phyloP scores from a whole-genome alignment of 1,140 invertebrate genomes.

The Bombus fervidus region DNA sequence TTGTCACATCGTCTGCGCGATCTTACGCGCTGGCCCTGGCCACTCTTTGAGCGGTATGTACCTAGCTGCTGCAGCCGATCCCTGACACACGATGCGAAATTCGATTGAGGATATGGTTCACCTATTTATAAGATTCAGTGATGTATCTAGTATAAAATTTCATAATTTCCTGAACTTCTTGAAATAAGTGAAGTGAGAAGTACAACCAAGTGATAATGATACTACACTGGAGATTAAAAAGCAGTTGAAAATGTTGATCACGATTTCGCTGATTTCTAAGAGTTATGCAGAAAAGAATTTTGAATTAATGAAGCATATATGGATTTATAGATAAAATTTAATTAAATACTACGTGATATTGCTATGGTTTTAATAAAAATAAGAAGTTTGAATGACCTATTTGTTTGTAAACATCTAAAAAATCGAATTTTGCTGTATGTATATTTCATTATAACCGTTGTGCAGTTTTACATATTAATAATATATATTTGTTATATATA shows the following conservation, averaged over 20 bases:
- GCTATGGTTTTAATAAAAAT: no score
- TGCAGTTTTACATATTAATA: not conserved
- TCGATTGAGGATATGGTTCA: conserved; percentile 52
- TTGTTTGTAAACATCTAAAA: not conserved
- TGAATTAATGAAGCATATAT: not conserved
- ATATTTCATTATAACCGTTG: not conserved
- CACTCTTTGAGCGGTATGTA: conserved; percentile 77
- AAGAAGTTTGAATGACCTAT: no score
- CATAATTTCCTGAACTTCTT: not conserved
- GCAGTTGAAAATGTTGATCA: not conserved
- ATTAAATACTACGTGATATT: not conserved
- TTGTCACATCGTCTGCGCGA: conserved; percentile 77
- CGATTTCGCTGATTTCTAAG: not conserved
- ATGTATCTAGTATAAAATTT: conserved; percentile 10
- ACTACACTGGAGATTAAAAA: not conserved
- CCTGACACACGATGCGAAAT: conserved; percentile 72
- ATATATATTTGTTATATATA: not conserved
- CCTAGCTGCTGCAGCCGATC: conserved; percentile 64
- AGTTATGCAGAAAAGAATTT: not conserved
- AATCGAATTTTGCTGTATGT: not conserved
- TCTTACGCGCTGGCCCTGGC: conserved; percentile 70
- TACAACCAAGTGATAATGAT: not conserved
- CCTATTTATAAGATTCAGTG: conserved; percentile 48
- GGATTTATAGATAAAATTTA: not conserved
- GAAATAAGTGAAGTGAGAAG: no score